Evolutionary conservation across 2,113 vertebrate species (phyloP), one percentile per base, ranked within the genome.

Genomic region (Bungarus multicinctus): DNA sequence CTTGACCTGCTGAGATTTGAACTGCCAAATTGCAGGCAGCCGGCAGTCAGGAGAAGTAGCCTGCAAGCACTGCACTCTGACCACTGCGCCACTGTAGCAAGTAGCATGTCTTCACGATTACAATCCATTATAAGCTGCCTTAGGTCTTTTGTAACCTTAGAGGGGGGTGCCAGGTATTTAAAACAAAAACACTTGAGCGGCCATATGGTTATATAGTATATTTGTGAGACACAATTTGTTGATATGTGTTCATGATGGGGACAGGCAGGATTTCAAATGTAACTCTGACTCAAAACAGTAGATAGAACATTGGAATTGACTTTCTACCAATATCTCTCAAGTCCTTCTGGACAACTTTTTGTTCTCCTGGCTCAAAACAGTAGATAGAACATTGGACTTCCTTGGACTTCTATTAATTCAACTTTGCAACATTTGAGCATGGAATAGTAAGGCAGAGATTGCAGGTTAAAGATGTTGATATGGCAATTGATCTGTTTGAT

Each of bases 181-280:
- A 20, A 55, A 34, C 30, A 39, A 34, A 52, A 90, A 69, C 55
- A 30, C 20, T 52, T 22, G 14, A 64, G 50, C 18, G 7, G 6
- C 25, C 45, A 34, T 52, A 18, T 52, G 47, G 23, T 87, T 57
- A 45, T 25, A 0, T 54, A 54, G 53, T 54, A 34, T 60, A 91
- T 87, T 57, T 58, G 55, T 52, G 54, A 50, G 54, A 18, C 55
- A 52, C 27, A 55, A 55, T 53, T 88, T 85, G 91, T 88, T 50
- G 1, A 50, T 50, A 50, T 1, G 47, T 9, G 47, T 9, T 50
- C 47, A 50, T 87, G 95, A 94, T 54, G 93, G 53, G 18, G 81
- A 55, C 58, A 64, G 27, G 58, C 27, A 64, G 52, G 88, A 93
- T 91, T 94, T 93, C 87, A 92, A 97, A 93, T 53, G 91, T 0